phyloP scores from a whole-genome alignment of 2,113 vertebrate genomes.

The Sinocyclocheilus maitianheensis region DNA sequence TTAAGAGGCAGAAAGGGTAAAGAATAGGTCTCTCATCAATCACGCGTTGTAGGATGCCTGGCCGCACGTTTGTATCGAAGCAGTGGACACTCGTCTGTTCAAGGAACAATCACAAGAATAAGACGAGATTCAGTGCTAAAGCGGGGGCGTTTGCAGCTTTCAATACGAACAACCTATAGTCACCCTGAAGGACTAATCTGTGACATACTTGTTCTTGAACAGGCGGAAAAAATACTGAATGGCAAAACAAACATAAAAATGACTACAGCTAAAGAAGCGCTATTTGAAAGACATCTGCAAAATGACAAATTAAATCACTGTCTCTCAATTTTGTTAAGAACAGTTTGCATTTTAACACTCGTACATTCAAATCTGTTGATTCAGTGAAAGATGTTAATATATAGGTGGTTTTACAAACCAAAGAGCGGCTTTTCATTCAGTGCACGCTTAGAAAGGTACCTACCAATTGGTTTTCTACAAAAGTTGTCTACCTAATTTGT shows the following conservation, averaged over 20 bases:
- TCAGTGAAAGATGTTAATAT: not conserved
- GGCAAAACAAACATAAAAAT: constrained; percentile 35
- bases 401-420: not conserved
- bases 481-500: too few species aligned
- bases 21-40: constrained; percentile 62
- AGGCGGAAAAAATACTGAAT: constrained; percentile 15
- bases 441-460: too few species aligned
- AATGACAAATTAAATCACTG: not conserved
- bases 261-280: not conserved
- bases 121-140: constrained; percentile 47
- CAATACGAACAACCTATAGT: constrained; percentile 46
- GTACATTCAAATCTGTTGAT: not conserved
- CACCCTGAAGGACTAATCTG: constrained; percentile 33
- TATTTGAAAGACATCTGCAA: not conserved
- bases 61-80: constrained; percentile 41
- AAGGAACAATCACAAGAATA: constrained; percentile 54
- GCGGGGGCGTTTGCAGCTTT: constrained; percentile 47
- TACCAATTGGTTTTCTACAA: too few species aligned
- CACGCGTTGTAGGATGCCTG: constrained; percentile 52
- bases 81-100: constrained; percentile 58
- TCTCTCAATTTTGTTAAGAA: not conserved
- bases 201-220: constrained; percentile 39
- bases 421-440: not conserved
- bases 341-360: not conserved
- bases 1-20: constrained; percentile 50